phyloP scores from a whole-genome alignment of 1,140 invertebrate species.

The Polypedilum vanderplanki region DNA sequence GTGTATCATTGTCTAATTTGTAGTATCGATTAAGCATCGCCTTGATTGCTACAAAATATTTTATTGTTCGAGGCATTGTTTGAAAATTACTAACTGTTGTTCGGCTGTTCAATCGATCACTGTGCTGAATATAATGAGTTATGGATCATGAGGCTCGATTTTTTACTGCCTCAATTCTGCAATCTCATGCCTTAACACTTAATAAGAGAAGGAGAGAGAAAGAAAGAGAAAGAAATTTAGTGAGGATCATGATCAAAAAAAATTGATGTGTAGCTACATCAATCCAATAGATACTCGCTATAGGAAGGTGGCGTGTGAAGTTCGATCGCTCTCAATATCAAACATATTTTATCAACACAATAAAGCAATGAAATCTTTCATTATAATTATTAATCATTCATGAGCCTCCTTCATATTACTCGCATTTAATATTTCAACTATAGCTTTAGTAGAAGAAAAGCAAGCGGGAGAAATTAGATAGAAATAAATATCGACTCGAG shows the following conservation, averaged over 20 bases:
- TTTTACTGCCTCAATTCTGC: not conserved
- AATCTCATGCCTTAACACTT: conserved; percentile 15
- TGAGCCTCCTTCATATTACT: conserved; percentile 5
- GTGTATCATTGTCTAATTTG: conserved; percentile 14
- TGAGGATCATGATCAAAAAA: conserved; percentile 23
- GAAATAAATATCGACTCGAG: conserved; percentile 10
- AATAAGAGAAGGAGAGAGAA: not conserved
- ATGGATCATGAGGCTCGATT: conserved; percentile 4
- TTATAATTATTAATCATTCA: conserved; percentile 27
- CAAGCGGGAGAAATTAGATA: not conserved
- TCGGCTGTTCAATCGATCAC: conserved; percentile 27
- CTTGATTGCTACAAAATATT: conserved; percentile 24
- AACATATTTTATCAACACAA: conserved; percentile 18
- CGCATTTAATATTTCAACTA: conserved; percentile 13
- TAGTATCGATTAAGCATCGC: not conserved
- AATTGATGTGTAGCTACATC: conserved; percentile 1
- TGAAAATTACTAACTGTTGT: conserved; percentile 24
- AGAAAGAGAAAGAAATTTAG: not conserved
- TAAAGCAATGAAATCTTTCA: not conserved
- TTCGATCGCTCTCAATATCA: conserved; percentile 3
- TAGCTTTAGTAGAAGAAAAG: not conserved
- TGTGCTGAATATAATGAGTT: conserved; percentile 24
- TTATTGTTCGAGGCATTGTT: conserved; percentile 12
- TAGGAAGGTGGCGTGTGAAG: conserved; percentile 10
- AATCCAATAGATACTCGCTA: not conserved